These are phyloP conservation scores for Gambusia yucatana DNA, from an alignment of 2,797 vertebrate genomes.

Conservation along the genomic window DNA sequence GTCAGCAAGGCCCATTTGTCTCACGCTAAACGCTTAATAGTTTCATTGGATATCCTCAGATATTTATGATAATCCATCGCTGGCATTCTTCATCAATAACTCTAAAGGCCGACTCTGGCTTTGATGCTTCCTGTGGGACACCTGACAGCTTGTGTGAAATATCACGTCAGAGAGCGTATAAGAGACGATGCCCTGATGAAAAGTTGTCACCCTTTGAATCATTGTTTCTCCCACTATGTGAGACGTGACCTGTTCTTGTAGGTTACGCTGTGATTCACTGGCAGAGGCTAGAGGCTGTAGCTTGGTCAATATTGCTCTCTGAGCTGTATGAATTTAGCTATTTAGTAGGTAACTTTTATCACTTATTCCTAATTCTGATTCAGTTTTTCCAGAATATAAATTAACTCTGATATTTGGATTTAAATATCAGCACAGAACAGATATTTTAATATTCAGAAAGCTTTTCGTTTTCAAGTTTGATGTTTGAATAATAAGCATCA, in stretches of 20 bases:
- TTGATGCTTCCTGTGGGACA: conserved; percentile 48
- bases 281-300: conserved; percentile 5
- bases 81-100: conserved; percentile 62
- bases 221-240: conserved; percentile 40
- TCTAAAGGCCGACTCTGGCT: conserved; percentile 47
- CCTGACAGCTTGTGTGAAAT: conserved; percentile 60
- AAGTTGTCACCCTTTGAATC: conserved; percentile 60
- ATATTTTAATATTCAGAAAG: not conserved
- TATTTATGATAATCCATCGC: conserved; percentile 64
- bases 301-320: not conserved
- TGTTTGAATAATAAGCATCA: not conserved
- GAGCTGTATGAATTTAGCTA: not conserved
- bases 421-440: not conserved
- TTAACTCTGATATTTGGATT: not conserved
- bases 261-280: conserved; percentile 32
- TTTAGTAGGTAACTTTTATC: conserved; percentile 1
- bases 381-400: not conserved
- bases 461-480: not conserved
- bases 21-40: conserved; percentile 17
- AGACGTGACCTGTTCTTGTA: conserved; percentile 44
- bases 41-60: conserved; percentile 47
- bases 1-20: conserved; percentile 12
- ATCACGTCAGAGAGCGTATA: conserved; percentile 35
- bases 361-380: conserved; percentile 4
- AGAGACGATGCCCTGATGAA: conserved; percentile 55